phyloP scores from a whole-genome alignment of 2,797 vertebrate genomes.

The Prunella strophiata region DNA sequence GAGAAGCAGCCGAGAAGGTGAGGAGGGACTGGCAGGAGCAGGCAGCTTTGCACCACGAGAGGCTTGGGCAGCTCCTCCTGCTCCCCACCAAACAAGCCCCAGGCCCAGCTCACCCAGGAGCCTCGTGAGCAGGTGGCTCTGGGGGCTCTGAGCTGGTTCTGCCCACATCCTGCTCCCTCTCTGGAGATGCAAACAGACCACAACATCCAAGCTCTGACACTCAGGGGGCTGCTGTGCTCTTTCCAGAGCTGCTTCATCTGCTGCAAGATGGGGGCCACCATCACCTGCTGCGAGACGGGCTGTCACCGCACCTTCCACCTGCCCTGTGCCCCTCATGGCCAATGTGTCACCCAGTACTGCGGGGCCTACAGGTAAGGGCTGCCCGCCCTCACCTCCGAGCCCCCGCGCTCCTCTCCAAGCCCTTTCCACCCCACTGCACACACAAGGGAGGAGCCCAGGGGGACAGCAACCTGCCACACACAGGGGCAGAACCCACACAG shows the following conservation, averaged over 20 bases:
- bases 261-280: background rate
- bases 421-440: background rate
- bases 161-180: accelerated
- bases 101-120: accelerated
- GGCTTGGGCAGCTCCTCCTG: accelerated
- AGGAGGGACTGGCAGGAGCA: background rate
- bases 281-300: background rate
- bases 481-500: too few species aligned
- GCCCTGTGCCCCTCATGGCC: too few species aligned
- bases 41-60: background rate
- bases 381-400: accelerated
- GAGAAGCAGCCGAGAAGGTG: background rate
- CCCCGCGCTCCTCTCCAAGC: accelerated
- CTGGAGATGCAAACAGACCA: accelerated
- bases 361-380: background rate
- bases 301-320: background rate
- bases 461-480: too few species aligned
- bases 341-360: background rate
- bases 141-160: background rate
- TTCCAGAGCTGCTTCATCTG: background rate
- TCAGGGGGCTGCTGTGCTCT: background rate
- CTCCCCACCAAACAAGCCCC: background rate
- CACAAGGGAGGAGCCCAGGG: accelerated
- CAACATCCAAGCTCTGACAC: background rate
- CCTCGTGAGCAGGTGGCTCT: accelerated